Evolutionary conservation across 2,113 vertebrate genomes (phyloP).

Genomic region (Seriola rivoliana): DNA sequence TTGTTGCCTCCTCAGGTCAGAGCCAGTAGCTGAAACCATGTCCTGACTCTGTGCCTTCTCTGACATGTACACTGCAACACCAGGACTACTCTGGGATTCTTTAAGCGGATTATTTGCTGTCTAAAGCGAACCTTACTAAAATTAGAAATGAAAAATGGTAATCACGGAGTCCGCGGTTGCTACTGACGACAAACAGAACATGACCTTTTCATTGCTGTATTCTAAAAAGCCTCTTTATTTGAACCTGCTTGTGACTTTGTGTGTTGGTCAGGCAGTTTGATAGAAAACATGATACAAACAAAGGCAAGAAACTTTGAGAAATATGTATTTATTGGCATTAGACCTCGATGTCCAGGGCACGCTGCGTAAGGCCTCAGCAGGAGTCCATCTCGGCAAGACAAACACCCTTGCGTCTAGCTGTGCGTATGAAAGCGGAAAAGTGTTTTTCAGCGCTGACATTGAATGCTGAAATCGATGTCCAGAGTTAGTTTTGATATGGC

Average conservation of each 20-base stretch:
- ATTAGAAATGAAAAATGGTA: slow-evolving; percentile 14
- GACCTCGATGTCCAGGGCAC: background rate
- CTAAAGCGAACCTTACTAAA: slow-evolving; percentile 1
- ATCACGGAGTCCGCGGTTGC: background rate
- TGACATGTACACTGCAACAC: background rate
- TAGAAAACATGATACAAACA: slow-evolving; percentile 19
- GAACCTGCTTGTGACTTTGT: background rate
- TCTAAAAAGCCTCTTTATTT: background rate
- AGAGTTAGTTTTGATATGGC: slow-evolving; percentile 69
- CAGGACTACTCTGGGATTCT: background rate
- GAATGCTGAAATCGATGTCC: slow-evolving; percentile 69
- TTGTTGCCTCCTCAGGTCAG: slow-evolving; percentile 39
- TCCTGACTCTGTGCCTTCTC: slow-evolving; percentile 1
- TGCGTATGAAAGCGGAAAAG: slow-evolving; percentile 63
- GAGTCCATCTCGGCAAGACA: slow-evolving; percentile 57
- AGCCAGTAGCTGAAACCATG: slow-evolving; percentile 48
- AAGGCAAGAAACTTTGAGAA: slow-evolving; percentile 33
- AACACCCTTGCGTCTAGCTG: slow-evolving; percentile 50
- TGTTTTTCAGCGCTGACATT: slow-evolving; percentile 67
- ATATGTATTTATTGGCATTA: slow-evolving; percentile 11
- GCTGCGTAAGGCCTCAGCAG: slow-evolving; percentile 39
- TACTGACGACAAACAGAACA: background rate
- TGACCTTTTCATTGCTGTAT: slow-evolving; percentile 18
- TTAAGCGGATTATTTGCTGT: background rate
- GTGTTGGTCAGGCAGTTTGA: background rate